Base-by-base conservation (phyloP, 2,888 invertebrate genomes). In the Acanthosepion esculentum region DNA sequence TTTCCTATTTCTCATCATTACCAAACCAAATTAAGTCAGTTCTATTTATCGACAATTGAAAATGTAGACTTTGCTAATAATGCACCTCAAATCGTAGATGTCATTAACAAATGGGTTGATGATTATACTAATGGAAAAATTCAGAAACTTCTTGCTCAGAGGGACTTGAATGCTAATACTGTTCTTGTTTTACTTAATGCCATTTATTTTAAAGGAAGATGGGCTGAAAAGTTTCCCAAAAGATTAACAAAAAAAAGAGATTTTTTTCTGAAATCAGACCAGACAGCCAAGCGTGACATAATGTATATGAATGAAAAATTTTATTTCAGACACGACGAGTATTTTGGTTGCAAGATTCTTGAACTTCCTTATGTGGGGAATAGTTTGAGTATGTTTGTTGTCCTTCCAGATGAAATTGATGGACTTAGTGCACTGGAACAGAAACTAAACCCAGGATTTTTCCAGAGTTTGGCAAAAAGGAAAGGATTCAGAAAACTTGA, bases 21-120 rank as follows among this genome's bases (percentile, higher is more conserved):
- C 95, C 59, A 95, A 48, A 26, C 94, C 2, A 94, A 95, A 96
- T 15, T 95, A 53, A 91, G 95, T 33, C 92, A 96, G 91, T 96
- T 95, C 94, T 96, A 95, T 95, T 95, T 48, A 12, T 93, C 96
- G 20, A 96, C 96, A 78, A 94, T 96, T 23, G 95, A 96, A 95
- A 98, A 95, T 96, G 96, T 97, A 93, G 96, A 97, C 94, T 97
- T 97, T 95, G 95, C 41, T 41, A 41, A 41, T 41, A 41, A 96
- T 92, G 53, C 96, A 0, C 96, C 96, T 1, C 98, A 98, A 0
- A 97, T 97, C 29, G 94, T 96, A 91, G 10, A 59, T 29, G 95
- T 95, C 53, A 99, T 99, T 94, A 99, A 99, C 97, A 96, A 97
- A 78, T 99, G 99, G 98, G 98, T 99, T 91, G 98, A 98, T 96